These are phyloP conservation scores for Ranitomeya imitator DNA, from an alignment of 2,113 vertebrate species.

Conservation along the genomic window DNA sequence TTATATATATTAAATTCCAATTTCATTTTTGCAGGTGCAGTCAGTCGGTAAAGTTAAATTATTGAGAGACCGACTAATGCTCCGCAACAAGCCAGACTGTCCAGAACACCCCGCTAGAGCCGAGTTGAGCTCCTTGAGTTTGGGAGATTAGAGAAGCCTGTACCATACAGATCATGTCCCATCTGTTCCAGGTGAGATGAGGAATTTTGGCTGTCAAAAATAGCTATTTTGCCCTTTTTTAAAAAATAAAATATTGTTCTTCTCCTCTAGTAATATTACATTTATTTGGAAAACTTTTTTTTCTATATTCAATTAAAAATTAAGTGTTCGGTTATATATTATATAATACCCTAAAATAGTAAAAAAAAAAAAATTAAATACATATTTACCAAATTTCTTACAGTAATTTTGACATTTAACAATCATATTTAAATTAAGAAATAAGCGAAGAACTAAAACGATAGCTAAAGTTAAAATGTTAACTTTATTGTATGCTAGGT, in stretches of 20 bases:
- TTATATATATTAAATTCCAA: conserved; percentile 22
- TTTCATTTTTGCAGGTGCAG: conserved; percentile 58
- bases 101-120: conserved; percentile 50
- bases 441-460: too few relatives aligned
- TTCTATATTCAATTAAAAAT: too few relatives aligned
- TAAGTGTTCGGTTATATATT: too few relatives aligned
- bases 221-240: not conserved
- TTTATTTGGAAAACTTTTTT: too few relatives aligned
- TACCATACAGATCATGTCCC: conserved; percentile 40
- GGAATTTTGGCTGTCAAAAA: conserved; percentile 39
- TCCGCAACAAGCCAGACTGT: conserved; percentile 50
- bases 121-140: conserved; percentile 47
- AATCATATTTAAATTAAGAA: too few relatives aligned
- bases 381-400: too few relatives aligned
- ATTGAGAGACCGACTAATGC: conserved; percentile 54
- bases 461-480: too few relatives aligned
- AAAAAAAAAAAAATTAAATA: too few relatives aligned
- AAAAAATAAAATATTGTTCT: not conserved
- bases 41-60: conserved; percentile 57
- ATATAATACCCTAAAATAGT: too few relatives aligned
- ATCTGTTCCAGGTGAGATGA: conserved; percentile 54
- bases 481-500: too few relatives aligned
- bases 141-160: conserved; percentile 55
- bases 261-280: not conserved
- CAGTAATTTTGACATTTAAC: too few relatives aligned